Base-by-base conservation (phyloP, 2,113 vertebrate species). In the Varanus komodoensis region DNA sequence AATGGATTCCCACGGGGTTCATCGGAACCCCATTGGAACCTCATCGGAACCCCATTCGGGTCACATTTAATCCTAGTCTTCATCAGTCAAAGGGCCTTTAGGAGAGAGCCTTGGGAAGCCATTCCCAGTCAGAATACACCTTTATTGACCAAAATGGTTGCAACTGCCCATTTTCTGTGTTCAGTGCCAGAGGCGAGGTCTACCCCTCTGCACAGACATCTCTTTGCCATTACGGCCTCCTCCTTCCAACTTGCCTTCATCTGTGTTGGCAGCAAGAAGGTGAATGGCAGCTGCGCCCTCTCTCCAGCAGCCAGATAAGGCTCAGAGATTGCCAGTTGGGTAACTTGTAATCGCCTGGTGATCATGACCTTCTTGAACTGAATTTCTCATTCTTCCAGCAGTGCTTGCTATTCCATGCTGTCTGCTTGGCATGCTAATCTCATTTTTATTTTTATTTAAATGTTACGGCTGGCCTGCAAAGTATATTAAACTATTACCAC, bases 401-500 rank as follows among this genome's bases (percentile, higher is more conserved):
- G 25, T 34, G 64, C 34, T 21, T 7, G 2, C 0, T 64, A 2
- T 4, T 57, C 34, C 6, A 7, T 0, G 0, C 73, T 86, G 88
- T 90, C 61, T 44, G 57, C 0, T 0, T 57, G 29, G 19, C 38
- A 0, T 64, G 23, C 87, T 87, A 80, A 73, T 48, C 4, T 12
- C 67, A 3, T 8, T 52, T 52, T 68, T 82, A 77, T 44, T 44
- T 34, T 84, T 71, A 84, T 73, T 93, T 89, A 50, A 91, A n/a
- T 4, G 48, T 34, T 50, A 6, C n/a, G 90, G 73, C 84, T 94
- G 92, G 82, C 84, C 68, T 82, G 38, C 92, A 89, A 87, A 21
- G 86, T 83, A 83, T 84, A 79, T 88, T 89, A 87, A 87, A 90
- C 8, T 29, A 68, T 23, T 81, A 1, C 34, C 27, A n/a, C 73